A percentile compares a stretch with the other conserved stretches of the same genome.
Conservation (phyloP, 2,797 vertebrate species). For the Delichon dasypus region DNA sequence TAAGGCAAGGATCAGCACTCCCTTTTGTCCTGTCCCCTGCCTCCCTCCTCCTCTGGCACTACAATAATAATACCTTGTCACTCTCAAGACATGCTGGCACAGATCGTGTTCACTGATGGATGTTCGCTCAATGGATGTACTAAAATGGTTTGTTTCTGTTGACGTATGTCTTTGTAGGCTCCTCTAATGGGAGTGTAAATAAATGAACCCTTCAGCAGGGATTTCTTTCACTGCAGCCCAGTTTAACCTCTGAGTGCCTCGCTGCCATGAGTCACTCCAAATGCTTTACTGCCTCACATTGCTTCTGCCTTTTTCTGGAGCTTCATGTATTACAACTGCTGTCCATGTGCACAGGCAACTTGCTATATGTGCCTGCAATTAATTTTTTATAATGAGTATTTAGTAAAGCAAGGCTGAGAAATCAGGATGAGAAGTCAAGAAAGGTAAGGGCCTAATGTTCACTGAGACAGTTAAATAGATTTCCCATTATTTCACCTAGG, state of each 20-base stretch:
- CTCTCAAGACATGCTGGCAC: constrained; percentile 73
- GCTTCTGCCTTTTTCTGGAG: not conserved
- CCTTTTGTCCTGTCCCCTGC: constrained; percentile 66
- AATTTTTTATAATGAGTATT: not conserved
- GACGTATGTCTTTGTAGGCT: constrained; percentile 60
- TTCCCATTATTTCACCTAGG: not conserved
- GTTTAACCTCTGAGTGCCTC: constrained; percentile 52
- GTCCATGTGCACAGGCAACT: not conserved
- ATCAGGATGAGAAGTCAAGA: not conserved
- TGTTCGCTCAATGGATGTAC: constrained; percentile 49
- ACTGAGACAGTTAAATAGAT: not conserved
- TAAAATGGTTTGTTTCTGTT: constrained; percentile 64
- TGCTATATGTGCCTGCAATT: not conserved
- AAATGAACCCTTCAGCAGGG: constrained; percentile 55
- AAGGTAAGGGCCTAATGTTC: not conserved
- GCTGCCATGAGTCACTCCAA: not conserved
- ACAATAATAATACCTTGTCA: constrained; percentile 77
- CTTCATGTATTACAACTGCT: not conserved
- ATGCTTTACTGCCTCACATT: not conserved
- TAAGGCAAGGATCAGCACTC: constrained; percentile 56
- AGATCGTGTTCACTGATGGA: constrained; percentile 67
- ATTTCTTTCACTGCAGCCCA: not conserved
- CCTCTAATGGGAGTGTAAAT: constrained; percentile 60
- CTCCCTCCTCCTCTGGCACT: constrained; percentile 64
- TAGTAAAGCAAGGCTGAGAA: not conserved